Evolutionary conservation across 2,797 vertebrate genomes (phyloP).

Genomic region (Tokudaia muenninki): DNA sequence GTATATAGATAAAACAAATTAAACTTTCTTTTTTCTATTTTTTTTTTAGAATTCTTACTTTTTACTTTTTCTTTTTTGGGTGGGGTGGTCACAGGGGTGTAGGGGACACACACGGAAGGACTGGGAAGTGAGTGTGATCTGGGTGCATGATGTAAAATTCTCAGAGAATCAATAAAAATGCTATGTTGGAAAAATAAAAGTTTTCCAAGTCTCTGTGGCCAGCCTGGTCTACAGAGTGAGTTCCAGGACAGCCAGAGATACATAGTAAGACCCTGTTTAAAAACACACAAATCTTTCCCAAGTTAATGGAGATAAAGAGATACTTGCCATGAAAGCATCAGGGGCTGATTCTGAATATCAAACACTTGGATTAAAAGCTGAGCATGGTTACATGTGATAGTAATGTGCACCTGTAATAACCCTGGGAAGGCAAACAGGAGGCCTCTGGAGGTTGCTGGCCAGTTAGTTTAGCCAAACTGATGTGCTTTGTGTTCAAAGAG

Average conservation of each 20-base stretch:
- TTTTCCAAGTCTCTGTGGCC: neutral
- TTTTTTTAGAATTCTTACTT: neutral
- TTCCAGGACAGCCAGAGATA: neutral
- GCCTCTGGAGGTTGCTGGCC: neutral
- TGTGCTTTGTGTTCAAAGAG: neutral
- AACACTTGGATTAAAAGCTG: neutral
- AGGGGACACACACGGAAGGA: neutral
- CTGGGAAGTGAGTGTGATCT: neutral
- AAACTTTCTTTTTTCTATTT: neutral
- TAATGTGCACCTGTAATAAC: neutral
- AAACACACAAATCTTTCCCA: neutral
- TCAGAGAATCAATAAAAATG: neutral
- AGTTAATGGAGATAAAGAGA: neutral
- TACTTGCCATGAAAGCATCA: neutral
- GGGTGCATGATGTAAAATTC: neutral
- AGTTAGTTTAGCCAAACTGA: neutral
- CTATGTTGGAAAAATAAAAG: neutral
- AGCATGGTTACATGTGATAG: neutral
- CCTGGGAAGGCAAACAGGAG: neutral
- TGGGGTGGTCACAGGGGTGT: neutral
- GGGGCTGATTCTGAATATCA: neutral
- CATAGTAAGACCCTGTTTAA: neutral
- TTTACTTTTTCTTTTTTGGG: neutral
- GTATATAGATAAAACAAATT: neutral
- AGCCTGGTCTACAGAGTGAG: neutral